These are phyloP conservation scores for Ormyrus nitidulus DNA, from an alignment of 2,888 invertebrate genomes.

Conservation along the genomic window DNA sequence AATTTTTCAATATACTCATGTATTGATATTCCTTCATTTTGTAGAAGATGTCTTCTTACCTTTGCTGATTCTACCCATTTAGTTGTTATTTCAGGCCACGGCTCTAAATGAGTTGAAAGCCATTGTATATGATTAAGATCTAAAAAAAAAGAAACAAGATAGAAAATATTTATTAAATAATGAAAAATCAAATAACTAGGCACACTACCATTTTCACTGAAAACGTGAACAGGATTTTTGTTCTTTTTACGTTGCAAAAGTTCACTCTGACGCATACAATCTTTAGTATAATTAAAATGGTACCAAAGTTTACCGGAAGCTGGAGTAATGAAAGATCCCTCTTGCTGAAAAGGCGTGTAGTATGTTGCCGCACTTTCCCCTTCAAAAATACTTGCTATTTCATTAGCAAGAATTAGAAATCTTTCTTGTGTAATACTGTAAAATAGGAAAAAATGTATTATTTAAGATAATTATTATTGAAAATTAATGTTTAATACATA, in stretches of 20 bases:
- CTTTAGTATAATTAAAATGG: background rate
- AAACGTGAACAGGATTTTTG: background rate
- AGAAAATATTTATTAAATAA: background rate
- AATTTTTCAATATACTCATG: background rate
- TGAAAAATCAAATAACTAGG: background rate
- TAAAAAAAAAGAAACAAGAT: background rate
- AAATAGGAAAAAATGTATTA: background rate
- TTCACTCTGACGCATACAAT: background rate
- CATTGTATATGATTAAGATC: background rate
- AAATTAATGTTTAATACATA: background rate
- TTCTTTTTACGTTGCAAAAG: background rate
- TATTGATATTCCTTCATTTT: background rate
- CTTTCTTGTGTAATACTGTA: background rate
- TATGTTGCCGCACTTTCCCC: background rate
- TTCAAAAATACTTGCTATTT: background rate
- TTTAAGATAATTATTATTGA: background rate
- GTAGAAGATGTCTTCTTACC: background rate
- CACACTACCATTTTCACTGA: background rate
- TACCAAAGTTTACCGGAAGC: background rate
- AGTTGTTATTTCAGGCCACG: background rate
- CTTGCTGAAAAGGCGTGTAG: background rate
- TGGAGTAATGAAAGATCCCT: background rate
- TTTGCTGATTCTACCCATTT: background rate
- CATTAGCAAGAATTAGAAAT: background rate
- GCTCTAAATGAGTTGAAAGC: constrained; percentile 9